A percentile compares a stretch with the other conserved stretches of the same genome.
Conservation (phyloP, 2,113 vertebrate genomes). For the Brachypodius melanocephalos region DNA sequence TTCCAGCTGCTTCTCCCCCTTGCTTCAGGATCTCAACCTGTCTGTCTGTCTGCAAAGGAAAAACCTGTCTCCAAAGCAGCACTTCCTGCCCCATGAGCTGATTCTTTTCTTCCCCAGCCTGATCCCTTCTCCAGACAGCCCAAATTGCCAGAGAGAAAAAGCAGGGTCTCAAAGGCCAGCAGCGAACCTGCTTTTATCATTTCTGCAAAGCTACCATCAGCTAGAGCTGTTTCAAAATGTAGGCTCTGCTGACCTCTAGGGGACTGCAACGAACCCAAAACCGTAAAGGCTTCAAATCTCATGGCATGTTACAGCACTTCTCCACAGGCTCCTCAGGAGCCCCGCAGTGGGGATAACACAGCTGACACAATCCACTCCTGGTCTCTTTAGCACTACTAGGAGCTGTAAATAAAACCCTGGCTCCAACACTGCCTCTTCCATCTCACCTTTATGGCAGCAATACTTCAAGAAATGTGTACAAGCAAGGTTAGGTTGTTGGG, state of each 20-base stretch:
- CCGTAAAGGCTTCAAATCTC: background rate
- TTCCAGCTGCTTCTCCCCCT: background rate
- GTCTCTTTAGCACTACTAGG: background rate
- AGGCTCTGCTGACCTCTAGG: constrained; percentile 75
- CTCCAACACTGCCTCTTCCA: background rate
- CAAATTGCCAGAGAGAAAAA: background rate
- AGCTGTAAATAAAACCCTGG: background rate
- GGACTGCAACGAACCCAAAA: constrained; percentile 50
- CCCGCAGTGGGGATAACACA: background rate
- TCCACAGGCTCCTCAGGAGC: background rate
- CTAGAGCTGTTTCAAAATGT: background rate
- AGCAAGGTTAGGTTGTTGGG: background rate
- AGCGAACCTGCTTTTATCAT: background rate
- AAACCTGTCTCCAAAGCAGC: background rate
- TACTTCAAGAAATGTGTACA: background rate
- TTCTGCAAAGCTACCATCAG: background rate
- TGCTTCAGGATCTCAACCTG: background rate
- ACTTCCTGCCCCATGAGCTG: fast-evolving
- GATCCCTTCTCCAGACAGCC: background rate
- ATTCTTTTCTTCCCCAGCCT: background rate
- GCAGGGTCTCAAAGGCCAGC: background rate
- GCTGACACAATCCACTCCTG: background rate
- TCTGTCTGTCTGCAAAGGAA: background rate
- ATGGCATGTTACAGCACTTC: background rate
- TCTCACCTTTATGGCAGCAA: background rate